These are phyloP conservation scores for Scrobipalpa costella DNA, from an alignment of 2,888 invertebrate genomes.

Conservation along the genomic window DNA sequence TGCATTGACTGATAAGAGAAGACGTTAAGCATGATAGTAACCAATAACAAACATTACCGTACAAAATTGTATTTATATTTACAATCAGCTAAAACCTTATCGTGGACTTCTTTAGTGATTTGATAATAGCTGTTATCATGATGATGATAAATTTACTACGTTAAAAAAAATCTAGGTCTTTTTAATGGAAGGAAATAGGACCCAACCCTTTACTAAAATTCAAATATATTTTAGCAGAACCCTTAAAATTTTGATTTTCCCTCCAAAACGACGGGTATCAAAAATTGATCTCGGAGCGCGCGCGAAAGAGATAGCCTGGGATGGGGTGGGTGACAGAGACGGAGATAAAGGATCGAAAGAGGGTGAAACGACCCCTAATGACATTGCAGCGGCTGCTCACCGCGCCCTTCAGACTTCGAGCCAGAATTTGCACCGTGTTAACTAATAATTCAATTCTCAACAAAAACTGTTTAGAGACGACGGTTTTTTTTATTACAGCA, in stretches of 20 bases:
- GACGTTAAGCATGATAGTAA: constrained; percentile 37
- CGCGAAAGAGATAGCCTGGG: constrained; percentile 54
- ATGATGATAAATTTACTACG: too few species aligned
- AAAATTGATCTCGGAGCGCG: constrained; percentile 35
- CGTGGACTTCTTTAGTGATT: constrained; percentile 23
- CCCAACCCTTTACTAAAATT: neutral
- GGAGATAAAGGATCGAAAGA: constrained; percentile 59
- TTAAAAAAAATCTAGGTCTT: too few species aligned
- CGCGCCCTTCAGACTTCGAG: constrained; percentile 44
- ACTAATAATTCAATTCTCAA: constrained; percentile 17
- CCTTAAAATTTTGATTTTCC: constrained; percentile 37
- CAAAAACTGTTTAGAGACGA: constrained; percentile 9
- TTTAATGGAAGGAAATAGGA: too few species aligned
- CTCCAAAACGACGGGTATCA: constrained; percentile 39
- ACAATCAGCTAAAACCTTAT: constrained; percentile 37
- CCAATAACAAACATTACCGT: constrained; percentile 36
- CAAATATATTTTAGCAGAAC: neutral
- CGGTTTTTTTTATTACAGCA: neutral
- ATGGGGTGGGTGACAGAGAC: constrained; percentile 69
- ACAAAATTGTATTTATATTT: constrained; percentile 34
- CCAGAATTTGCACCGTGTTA: constrained; percentile 31
- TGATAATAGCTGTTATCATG: neutral
- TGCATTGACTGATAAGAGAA: constrained; percentile 67
- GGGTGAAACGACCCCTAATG: constrained; percentile 76
- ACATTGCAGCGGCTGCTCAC: constrained; percentile 57